Base-by-base conservation (phyloP, 2,888 invertebrate species). In the Lordiphosa fenestrarum region DNA sequence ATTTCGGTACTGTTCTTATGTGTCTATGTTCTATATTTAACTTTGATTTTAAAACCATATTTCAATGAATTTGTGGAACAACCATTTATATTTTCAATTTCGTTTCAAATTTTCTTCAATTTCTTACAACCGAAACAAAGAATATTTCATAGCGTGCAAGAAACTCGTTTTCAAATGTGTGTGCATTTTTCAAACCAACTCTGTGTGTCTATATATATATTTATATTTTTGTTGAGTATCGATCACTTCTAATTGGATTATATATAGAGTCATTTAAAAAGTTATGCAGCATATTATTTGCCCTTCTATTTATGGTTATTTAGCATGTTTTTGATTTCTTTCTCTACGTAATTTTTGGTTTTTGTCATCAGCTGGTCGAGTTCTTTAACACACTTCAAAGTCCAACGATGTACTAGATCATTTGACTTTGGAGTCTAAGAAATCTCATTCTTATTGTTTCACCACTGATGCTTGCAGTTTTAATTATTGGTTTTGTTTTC, bases 171-270 rank as follows among this genome's bases (percentile, higher is more conserved):
- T 68, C 65, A 76, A 80, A 72, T 66, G 60, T 70, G 73, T 81
- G 77, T 81, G 77, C 77, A 81, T 68, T 81, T 49, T 76, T 73
- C 62, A 77, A 84, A 84, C 77, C 71, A 77, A 81, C 77, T 76
- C 77, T 25, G 66, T 73, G 73, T 76, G 33, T 66, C 44, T 55
- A 59, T 60, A 53, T 69, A 46, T 66, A 50, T 21, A 10, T 51
- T 38, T 51, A 49, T 47, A 33, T 41, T 15, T 15, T 15, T 15
- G 15, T 58, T 50, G 40, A 35, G 21, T 23, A 33, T 50, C 37
- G 23, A 23, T 33, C 49, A 44, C 47, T 63, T 59, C 58, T 63
- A 56, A 48, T 52, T 37, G 57, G 44, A 61, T 49, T 50, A 49
- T 44, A 65, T 41, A 54, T 60, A 57, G 37, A 57, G 37, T 40